Evolutionary conservation across 1,140 invertebrate species (phyloP).

Genomic region (Andrena cerasifolii): DNA sequence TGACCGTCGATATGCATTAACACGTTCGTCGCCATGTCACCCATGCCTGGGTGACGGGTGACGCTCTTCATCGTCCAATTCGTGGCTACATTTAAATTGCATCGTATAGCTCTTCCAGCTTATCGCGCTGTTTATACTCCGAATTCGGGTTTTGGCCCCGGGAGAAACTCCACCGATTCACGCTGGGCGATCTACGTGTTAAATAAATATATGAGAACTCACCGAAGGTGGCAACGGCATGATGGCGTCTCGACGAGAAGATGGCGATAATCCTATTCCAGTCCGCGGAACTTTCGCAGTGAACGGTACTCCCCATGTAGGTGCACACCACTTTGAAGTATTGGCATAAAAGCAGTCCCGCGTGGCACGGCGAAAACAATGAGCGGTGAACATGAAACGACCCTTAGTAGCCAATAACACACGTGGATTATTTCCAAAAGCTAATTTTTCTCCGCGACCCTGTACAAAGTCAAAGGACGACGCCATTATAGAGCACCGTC

Average conservation of each 20-base stretch:
- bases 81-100: no score
- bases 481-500: conserved; percentile 46
- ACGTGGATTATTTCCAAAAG: conserved; percentile 81
- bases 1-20: no score
- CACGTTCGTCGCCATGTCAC: no score
- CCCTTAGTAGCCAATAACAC: conserved; percentile 81
- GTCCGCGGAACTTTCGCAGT: conserved; percentile 61
- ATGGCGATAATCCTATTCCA: neutral
- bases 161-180: no score
- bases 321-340: conserved; percentile 80
- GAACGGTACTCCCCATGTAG: conserved; percentile 63
- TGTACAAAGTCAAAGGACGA: conserved; percentile 79
- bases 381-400: conserved; percentile 81
- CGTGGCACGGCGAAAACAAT: conserved; percentile 78
- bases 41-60: no score
- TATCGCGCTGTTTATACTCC: no score
- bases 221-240: neutral
- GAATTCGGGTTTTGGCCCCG: no score
- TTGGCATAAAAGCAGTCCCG: conserved; percentile 76
- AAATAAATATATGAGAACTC: neutral
- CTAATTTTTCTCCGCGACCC: conserved; percentile 78
- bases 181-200: no score
- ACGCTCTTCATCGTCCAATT: no score
- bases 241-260: conserved; percentile 5
- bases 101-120: no score